Evolutionary conservation across 1,140 invertebrate species (phyloP), one percentile per base, ranked within the genome.

Genomic region (Dysdera silvatica): DNA sequence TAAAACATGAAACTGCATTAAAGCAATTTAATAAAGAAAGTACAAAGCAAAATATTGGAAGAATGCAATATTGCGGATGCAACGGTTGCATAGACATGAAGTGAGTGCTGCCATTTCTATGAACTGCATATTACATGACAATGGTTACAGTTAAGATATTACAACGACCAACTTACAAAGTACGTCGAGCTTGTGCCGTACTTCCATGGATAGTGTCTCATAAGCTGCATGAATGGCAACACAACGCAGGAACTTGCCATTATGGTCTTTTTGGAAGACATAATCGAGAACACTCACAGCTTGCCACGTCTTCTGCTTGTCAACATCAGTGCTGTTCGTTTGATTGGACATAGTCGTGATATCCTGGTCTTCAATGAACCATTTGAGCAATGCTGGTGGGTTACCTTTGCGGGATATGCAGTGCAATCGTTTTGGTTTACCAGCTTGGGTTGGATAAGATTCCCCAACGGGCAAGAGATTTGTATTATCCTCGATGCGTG

Each of bases 141-240:
- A n/a, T n/a, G n/a, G n/a, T n/a, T n/a, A n/a, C n/a, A n/a, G n/a
- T n/a, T n/a, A n/a, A n/a, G n/a, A n/a, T n/a, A n/a, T n/a, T n/a
- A n/a, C n/a, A n/a, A n/a, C n/a, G n/a, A n/a, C n/a, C n/a, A 70
- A 85, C 87, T 89, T 77, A 91, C 89, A 93, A 75, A 87, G 86
- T 57, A 93, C 86, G 76, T 93, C 87, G 53, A 92, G 79, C 65
- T 84, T 80, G 31, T 88, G 87, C 71, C 83, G 82, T 20, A 83
- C 82, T 29, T 81, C 82, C 65, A 82, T 82, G 7, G 84, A 84
- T 72, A 84, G 84, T 16, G 75, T 82, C 67, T 72, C 77, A 73
- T 89, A 91, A 5, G 87, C 88, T 33, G 89, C 87, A 74, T 93
- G 89, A 64, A 87, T 80, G 12, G 89, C 88, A 16, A 89, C 81